Evolutionary conservation across 2,113 vertebrate species (phyloP).

Genomic region (Hemiscyllium ocellatum): DNA sequence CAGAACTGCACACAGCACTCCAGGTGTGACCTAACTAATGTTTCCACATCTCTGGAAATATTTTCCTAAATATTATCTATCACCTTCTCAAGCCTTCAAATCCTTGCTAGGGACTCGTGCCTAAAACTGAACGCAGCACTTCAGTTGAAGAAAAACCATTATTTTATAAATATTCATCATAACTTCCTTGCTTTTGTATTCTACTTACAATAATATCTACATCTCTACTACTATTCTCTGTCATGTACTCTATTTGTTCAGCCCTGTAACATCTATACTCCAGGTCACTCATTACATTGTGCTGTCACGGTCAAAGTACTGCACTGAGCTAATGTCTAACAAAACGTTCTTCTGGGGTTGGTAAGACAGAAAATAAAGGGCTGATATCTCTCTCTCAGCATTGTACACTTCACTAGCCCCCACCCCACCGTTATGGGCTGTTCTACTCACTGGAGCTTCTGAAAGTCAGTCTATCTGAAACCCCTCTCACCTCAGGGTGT

Average conservation of each 20-base stretch:
- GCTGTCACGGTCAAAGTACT: neutral
- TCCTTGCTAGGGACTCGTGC: too few species aligned
- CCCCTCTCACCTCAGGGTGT: constrained; percentile 79
- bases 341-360: too few species aligned
- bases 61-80: too few species aligned
- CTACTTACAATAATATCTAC: neutral
- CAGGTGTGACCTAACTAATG: too few species aligned
- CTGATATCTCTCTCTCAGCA: too few species aligned
- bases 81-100: too few species aligned
- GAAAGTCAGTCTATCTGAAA: neutral
- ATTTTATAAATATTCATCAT: neutral
- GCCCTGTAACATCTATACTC: neutral
- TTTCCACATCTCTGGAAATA: too few species aligned
- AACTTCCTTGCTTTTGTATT: neutral
- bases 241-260: neutral
- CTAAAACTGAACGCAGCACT: too few species aligned
- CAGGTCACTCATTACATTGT: neutral
- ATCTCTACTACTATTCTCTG: neutral
- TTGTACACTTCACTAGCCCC: neutral
- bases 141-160: too few species aligned
- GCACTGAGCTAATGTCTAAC: neutral
- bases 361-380: too few species aligned
- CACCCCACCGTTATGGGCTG: neutral
- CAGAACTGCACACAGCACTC: too few species aligned
- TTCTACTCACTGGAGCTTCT: too few species aligned